Evolutionary conservation across 92 coral and sea anemone species (phyloP), one percentile per base, ranked within the genome.

Genomic region (Anthopleura xanthogrammica): DNA sequence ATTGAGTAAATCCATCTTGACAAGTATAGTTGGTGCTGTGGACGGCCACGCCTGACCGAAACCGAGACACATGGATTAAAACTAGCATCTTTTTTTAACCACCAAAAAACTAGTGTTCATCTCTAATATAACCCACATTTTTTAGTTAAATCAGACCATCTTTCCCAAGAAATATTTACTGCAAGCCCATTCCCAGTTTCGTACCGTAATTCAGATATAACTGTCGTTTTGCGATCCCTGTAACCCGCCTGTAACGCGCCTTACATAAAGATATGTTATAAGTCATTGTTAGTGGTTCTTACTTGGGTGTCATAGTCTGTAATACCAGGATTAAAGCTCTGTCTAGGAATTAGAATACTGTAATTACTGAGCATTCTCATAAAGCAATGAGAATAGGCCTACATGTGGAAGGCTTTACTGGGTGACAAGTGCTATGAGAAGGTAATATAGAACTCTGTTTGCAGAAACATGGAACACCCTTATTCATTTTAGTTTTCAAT

Each of bases 41-140:
- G 1, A 62, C 43, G 17, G 41, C 74, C 55, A 60, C 83, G 54
- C 83, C 83, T 62, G 83, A 58, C 74, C 74, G 41, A 58, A 60
- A 23, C 16, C 0, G 12, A 42, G 60, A 41, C 83, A 79, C 56
- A 79, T 79, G 83, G 76, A 60, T 79, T 8, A 75, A 16, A 79
- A 52, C 17, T 19, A 39, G 46, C 29, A 57, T 16, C 2, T 79
- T n/a, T 60, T 5, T 41, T 52, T 55, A 41, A 52, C 41, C 60
- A 3, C 24, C 5, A 5, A 20, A 48, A 75, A 41, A 40, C 54
- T 75, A 4, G 22, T n/a, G 24, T 48, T 41, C 20, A 16, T 40
- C 14, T 50, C 22, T 19, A 60, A 60, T 60, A 19, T 62, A 11
- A 57, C 1, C 19, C 9, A 62, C 6, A 19, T 22, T 5, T 19